A percentile compares a stretch with the other conserved stretches of the same genome.
Conservation (phyloP, 2,888 invertebrate genomes). For the Nomada ruficornis region DNA sequence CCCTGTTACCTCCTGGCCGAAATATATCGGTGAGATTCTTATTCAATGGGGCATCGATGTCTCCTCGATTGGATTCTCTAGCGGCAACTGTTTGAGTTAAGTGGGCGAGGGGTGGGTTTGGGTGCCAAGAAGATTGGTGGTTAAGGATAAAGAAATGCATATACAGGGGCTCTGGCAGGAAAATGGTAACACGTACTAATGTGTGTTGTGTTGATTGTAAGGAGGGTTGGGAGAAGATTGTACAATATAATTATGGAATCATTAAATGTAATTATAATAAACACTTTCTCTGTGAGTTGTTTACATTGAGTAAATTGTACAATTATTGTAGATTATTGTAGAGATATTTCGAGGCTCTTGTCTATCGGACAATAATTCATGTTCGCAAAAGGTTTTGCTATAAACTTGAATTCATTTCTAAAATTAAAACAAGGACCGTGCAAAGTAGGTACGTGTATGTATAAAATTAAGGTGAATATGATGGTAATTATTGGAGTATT, state of each 20-base stretch:
- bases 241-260: neutral
- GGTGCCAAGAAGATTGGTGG: neutral
- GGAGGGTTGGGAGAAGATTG: neutral
- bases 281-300: neutral
- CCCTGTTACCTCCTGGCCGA: conserved; percentile 23
- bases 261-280: neutral
- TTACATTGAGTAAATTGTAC: neutral
- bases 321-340: too few species aligned
- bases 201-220: neutral
- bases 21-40: conserved; percentile 19
- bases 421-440: too few species aligned
- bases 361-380: too few species aligned
- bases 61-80: neutral
- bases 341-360: too few species aligned
- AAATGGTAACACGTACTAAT: neutral
- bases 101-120: neutral
- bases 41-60: neutral
- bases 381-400: too few species aligned
- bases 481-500: too few species aligned
- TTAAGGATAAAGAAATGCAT: neutral
- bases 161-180: neutral
- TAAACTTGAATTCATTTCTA: too few species aligned
- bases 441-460: too few species aligned
- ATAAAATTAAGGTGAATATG: too few species aligned
- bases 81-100: neutral